Evolutionary conservation across 2,888 invertebrate genomes (phyloP), one percentile per base, ranked within the genome.

Genomic region (Idaea straminata): DNA sequence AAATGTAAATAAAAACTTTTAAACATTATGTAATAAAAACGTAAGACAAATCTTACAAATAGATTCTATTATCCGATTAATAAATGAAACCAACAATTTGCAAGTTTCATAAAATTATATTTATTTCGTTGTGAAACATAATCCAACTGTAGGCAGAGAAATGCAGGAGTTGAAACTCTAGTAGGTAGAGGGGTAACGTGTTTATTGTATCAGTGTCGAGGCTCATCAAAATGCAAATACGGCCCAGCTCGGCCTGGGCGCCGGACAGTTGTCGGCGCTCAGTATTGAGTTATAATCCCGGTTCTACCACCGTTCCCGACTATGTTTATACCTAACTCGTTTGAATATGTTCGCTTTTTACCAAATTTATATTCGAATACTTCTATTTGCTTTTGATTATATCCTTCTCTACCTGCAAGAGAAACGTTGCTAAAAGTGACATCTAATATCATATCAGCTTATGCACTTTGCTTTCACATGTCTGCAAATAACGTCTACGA

Each of bases 171-270:
- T 13, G 47, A 47, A 47, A 47, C 47, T 34, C 34, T 25, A 3
- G 59, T 58, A 58, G 78, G 77, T 78, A 78, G 75, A 75, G 73
- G 76, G 80, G 83, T 83, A 83, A 83, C 88, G 85, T 88, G 88
- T 91, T 91, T 90, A 91, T 91, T 91, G 90, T 91, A 91, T 92
- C 92, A 91, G 85, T 89, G 91, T 87, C 86, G 85, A 80, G 83
- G 78, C 89, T 92, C 92, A 92, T 93, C 92, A 93, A 92, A 93
- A 93, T 93, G 93, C 91, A 92, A 93, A 93, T 93, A 88, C 87
- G 86, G 82, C 81, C 77, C 82, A 76, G 79, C 80, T 77, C 75
- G 74, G 77, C 76, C 78, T 73, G 76, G 81, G 79, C 83, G 87
- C 86, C 88, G 89, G 90, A 86, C 89, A 84, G 84, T 86, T 88